phyloP scores from a whole-genome alignment of 2,113 vertebrate species.

The Phycodurus eques region DNA sequence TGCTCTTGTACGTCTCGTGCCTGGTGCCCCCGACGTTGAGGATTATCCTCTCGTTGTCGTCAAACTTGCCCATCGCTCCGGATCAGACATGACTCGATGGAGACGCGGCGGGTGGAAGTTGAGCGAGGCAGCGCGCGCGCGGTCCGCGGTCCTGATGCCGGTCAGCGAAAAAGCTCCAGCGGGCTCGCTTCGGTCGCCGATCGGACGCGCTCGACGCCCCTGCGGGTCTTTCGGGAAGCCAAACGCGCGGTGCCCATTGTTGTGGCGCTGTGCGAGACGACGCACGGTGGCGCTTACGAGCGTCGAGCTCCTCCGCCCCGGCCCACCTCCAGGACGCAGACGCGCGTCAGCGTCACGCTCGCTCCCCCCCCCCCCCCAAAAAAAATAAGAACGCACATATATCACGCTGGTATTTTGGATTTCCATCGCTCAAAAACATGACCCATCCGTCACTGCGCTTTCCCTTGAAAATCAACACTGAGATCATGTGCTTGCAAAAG shows the following conservation, averaged over 20 bases:
- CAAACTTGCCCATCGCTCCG: conserved; percentile 95
- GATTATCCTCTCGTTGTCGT: conserved; percentile 97
- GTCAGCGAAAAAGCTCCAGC: conserved; percentile 14
- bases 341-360: conserved; percentile 39
- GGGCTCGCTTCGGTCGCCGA: conserved; percentile 19
- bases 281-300: conserved; percentile 24
- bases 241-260: conserved; percentile 4
- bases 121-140: conserved; percentile 43
- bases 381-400: not conserved
- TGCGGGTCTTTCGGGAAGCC: too few species aligned
- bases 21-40: conserved; percentile 96
- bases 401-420: not conserved
- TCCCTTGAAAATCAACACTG: not conserved
- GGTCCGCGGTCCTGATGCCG: conserved; percentile 37
- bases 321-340: conserved; percentile 54
- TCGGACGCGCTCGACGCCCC: not conserved
- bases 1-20: conserved; percentile 95
- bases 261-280: conserved; percentile 16
- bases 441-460: not conserved
- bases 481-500: too few species aligned
- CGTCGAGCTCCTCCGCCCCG: conserved; percentile 31
- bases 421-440: not conserved
- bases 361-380: not conserved
- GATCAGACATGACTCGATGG: conserved; percentile 88
- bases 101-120: conserved; percentile 45